Base-by-base conservation (phyloP, 2,888 invertebrate genomes). In the Dryocosmus kuriphilus region DNA sequence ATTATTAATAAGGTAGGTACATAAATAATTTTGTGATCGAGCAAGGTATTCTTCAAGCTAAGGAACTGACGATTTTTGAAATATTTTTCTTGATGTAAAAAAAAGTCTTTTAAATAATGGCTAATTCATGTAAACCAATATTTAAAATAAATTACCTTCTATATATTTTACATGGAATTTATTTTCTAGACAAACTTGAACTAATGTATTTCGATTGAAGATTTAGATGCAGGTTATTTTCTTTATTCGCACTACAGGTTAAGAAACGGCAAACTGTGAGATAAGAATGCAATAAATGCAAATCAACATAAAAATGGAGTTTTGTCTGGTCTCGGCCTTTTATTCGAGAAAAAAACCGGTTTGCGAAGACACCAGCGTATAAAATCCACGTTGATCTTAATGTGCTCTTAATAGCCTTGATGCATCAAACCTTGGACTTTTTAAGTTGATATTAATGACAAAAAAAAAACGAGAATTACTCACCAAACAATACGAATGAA, bases 401-500 rank as follows among this genome's bases (percentile, higher is more conserved):
- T 27, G 46, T 27, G 46, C 46, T 46, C 67, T 27, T 67, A 46
- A 67, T 27, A 38, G n/a, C 63, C 63, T 67, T 67, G 46, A 27
- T 46, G 51, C 41, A 16, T 22, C 7, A 41, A 65, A 35, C 65
- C 41, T 38, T 65, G 65, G 24, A 14, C 27, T 46, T 67, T 46
- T 6, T 16, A 67, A 67, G 14, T 41, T 27, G 19, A 30, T 35
- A 63, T 62, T 63, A 27, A 41, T 74, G 61, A 51, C 63, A 57
- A 74, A 71, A 60, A 74, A 71, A 60, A 57, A 65, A 63, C 5
- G 1, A 8, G 57, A 90, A 80, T 87, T 87, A 81, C 93, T 92
- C 91, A 95, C 96, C 96, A 96, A 86, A 95, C 93, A 86, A 95
- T 92, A 89, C 96, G 93, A 88, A 95, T 94, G 81, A 95, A 93